Evolutionary conservation across 1,140 invertebrate species (phyloP), one percentile per base, ranked within the genome.

Genomic region (Drosophila leontia): DNA sequence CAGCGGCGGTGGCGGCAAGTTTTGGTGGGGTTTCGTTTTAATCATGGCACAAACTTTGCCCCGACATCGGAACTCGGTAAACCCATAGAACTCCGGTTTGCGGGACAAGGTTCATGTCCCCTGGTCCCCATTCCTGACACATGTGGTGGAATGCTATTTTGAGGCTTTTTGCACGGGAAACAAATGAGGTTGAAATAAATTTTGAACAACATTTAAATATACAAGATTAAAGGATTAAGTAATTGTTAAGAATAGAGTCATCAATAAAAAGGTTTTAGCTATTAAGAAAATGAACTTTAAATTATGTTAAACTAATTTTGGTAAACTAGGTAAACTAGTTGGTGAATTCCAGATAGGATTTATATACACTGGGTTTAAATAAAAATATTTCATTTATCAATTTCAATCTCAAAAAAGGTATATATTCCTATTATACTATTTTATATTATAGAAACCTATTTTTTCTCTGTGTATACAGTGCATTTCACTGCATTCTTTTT

Each of bases 1-100:
- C 83, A 87, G 84, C 80, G 69, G 32, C 39, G 51, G 51, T 8
- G 34, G 34, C 26, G 69, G 67, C 67, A 65, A 81, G 44, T 81
- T 81, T 80, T 75, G 78, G 56, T 51, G 78, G 64, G 81, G 72
- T 67, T 60, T 72, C 67, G 42, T 67, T 85, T 84, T 86, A 82
- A 85, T 78, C 80, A 83, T 76, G 75, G 69, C 80, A 58, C 69
- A 72, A 79, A 77, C 35, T 81, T 85, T 75, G 67, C 32, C 51
- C 53, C 32, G 32, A 50, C 69, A 71, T 53, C 53, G 32, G n/a
- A 72, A 72, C 69, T 62, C 26, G 17, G 51, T 37, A 11, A 55
- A 37, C 60, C 50, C 48, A 35, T 17, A 26, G 55, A 62, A 32
- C 47, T 62, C 60, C 60, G 23, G 32, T 23, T 23, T 29, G n/a